Conservation (phyloP, 2,113 vertebrate genomes). For the Maccullochella peelii region DNA sequence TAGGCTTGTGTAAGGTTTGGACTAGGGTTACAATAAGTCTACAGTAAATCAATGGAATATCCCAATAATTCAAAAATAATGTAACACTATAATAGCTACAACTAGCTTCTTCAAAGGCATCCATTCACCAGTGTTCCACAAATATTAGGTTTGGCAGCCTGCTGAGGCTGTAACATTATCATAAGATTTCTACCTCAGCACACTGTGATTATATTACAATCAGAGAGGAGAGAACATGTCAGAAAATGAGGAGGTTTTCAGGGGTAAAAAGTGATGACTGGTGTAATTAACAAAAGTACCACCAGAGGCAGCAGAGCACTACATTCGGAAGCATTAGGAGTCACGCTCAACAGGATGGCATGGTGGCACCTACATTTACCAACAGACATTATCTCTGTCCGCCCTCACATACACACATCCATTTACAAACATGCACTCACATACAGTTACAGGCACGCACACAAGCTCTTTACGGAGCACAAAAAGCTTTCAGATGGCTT, state of each 20-base stretch:
- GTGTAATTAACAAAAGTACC: constrained; percentile 35
- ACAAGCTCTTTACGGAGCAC: constrained; percentile 67
- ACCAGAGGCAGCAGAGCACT: constrained; percentile 69
- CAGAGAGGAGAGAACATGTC: background rate
- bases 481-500: constrained; percentile 79
- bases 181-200: background rate
- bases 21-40: background rate
- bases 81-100: background rate
- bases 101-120: background rate
- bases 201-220: background rate
- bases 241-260: background rate
- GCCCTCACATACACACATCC: constrained; percentile 30
- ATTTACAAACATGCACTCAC: constrained; percentile 29
- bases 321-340: background rate
- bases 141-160: background rate
- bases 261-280: background rate
- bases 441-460: constrained; percentile 18
- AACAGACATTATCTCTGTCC: constrained; percentile 49
- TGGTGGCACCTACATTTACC: constrained; percentile 38
- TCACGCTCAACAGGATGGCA: constrained; percentile 26
- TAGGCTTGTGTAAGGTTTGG: background rate
- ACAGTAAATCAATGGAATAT: background rate
- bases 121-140: background rate
- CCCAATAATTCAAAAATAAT: background rate
- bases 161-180: background rate